Conservation (phyloP, 2,113 vertebrate species). For the Microtus richardsoni region DNA sequence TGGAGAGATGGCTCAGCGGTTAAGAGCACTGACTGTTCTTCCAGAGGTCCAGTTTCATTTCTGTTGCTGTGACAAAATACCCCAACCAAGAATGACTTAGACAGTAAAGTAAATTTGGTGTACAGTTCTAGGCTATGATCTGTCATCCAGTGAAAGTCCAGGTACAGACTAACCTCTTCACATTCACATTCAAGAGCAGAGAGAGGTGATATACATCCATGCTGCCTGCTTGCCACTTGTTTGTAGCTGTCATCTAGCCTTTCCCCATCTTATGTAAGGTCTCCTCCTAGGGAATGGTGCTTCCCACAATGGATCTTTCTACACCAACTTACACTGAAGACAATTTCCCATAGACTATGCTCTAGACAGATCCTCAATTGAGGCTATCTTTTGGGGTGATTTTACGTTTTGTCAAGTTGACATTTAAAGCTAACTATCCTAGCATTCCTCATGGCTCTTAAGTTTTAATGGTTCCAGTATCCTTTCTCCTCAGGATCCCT, state of each 20-base stretch:
- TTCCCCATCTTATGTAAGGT: neutral
- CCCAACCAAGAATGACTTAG: neutral
- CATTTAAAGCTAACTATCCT: neutral
- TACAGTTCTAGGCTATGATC: neutral
- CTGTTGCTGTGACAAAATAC: neutral
- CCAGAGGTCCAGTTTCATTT: neutral
- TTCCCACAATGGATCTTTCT: neutral
- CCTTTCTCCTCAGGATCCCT: neutral
- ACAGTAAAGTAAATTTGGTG: neutral
- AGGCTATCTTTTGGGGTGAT: neutral
- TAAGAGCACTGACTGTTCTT: too few species aligned
- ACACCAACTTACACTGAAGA: neutral
- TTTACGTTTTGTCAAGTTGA: neutral
- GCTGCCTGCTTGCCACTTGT: neutral
- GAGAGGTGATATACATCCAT: neutral
- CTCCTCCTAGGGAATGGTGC: neutral
- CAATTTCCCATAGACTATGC: neutral
- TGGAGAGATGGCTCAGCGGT: too few species aligned
- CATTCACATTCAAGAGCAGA: neutral
- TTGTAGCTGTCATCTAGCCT: neutral
- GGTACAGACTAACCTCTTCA: neutral
- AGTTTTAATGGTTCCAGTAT: neutral
- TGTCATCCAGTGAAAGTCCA: neutral
- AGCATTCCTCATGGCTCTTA: neutral
- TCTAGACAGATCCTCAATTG: neutral